Evolutionary conservation across 2,113 vertebrate genomes (phyloP).

Genomic region (Sterna hirundo): DNA sequence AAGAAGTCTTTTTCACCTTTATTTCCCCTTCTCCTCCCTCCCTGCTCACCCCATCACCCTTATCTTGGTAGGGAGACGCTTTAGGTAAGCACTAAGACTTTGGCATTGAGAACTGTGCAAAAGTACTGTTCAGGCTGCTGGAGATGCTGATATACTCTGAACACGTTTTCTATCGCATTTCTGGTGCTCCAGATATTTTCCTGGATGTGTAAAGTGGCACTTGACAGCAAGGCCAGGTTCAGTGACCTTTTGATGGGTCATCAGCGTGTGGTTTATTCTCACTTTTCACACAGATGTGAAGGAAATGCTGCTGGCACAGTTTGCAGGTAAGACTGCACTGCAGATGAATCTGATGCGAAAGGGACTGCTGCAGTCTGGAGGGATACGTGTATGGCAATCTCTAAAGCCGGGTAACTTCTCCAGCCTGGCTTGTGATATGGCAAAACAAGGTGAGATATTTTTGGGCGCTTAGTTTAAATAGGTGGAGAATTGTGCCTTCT

Average conservation of each 20-base stretch:
- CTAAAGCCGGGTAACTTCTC: not conserved
- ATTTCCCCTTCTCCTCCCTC: not conserved
- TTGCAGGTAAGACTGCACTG: constrained; percentile 29
- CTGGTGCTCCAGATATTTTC: not conserved
- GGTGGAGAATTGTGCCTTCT: not conserved
- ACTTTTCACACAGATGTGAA: not conserved
- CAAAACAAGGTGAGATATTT: not conserved
- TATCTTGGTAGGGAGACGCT: not conserved
- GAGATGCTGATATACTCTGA: not conserved
- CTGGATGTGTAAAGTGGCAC: not conserved
- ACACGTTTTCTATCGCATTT: not conserved
- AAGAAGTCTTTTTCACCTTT: not conserved
- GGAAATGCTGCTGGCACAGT: not conserved
- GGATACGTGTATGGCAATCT: not conserved
- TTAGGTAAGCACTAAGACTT: not conserved
- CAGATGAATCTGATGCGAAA: constrained; percentile 6
- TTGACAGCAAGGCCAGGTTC: not conserved
- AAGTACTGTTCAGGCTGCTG: not conserved
- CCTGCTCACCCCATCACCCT: not conserved
- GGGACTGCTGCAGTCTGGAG: not conserved
- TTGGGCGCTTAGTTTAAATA: not conserved
- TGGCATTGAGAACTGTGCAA: not conserved
- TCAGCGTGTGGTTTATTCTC: not conserved
- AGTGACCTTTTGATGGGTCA: not conserved
- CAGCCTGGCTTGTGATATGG: not conserved